phyloP scores from a whole-genome alignment of 2,888 invertebrate species.

The Lasioglossum malachurum region DNA sequence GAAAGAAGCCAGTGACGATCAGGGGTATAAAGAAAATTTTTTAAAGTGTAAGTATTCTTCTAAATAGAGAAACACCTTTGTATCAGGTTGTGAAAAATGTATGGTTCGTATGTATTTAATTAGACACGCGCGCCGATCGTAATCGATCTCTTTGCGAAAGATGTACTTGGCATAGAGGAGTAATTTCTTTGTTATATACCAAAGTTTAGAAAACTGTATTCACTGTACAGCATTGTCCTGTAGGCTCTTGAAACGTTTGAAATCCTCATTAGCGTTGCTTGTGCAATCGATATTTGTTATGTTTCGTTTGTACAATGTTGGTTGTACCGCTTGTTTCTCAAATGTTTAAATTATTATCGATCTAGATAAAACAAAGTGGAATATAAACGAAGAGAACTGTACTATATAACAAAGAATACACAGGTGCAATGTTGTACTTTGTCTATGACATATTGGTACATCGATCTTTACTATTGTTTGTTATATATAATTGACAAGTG shows the following conservation, averaged over 20 bases:
- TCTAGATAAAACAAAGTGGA: background rate
- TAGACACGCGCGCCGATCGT: conserved; percentile 25
- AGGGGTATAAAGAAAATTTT: conserved; percentile 31
- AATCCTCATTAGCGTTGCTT: background rate
- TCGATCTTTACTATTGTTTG: conserved; percentile 63
- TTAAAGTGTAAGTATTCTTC: conserved; percentile 35
- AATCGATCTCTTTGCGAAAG: conserved; percentile 35
- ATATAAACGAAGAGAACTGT: background rate
- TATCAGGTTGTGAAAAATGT: conserved; percentile 58
- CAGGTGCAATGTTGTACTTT: conserved; percentile 65
- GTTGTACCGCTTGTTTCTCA: background rate
- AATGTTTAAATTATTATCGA: conserved; percentile 1
- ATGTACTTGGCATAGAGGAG: conserved; percentile 67
- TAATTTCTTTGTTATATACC: conserved; percentile 68
- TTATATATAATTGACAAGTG: conserved; percentile 68
- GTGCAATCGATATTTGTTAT: background rate
- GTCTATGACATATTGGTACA: conserved; percentile 57
- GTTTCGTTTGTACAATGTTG: background rate
- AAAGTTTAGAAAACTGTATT: conserved; percentile 67
- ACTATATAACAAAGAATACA: conserved; percentile 24
- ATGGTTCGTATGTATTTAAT: conserved; percentile 44
- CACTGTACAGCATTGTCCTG: conserved; percentile 65
- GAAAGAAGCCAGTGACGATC: conserved; percentile 23
- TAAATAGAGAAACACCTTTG: conserved; percentile 38
- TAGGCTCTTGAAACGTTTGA: background rate